These are phyloP conservation scores for Ara ararauna DNA, from an alignment of 2,797 vertebrate species.

Conservation along the genomic window DNA sequence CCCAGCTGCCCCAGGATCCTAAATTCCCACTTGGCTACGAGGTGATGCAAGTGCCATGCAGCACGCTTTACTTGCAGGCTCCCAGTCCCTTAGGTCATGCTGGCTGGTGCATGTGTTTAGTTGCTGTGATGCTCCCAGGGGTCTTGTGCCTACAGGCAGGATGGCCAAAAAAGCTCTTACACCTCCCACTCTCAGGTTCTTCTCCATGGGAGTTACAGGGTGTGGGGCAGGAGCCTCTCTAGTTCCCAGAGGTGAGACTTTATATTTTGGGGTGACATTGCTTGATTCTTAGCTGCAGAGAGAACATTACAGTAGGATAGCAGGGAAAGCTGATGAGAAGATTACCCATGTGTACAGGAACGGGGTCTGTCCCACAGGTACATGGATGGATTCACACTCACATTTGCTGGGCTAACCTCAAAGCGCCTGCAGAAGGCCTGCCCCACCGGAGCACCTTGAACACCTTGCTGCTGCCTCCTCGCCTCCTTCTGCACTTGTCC, in stretches of 20 bases:
- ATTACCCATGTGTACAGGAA: neutral
- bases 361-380: neutral
- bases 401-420: neutral
- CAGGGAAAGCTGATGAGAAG: neutral
- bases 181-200: neutral
- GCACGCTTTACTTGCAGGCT: rapidly evolving
- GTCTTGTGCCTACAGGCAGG: neutral
- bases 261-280: neutral
- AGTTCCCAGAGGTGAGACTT: neutral
- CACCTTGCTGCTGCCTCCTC: neutral
- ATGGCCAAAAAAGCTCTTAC: neutral
- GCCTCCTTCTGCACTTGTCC: neutral
- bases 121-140: neutral
- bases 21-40: neutral
- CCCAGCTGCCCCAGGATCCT: neutral
- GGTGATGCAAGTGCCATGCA: neutral
- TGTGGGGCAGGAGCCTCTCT: neutral
- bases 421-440: neutral
- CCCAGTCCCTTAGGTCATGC: neutral
- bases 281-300: neutral
- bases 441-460: rapidly evolving
- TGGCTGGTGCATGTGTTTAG: rapidly evolving
- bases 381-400: neutral
- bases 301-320: neutral
- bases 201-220: rapidly evolving